Evolutionary conservation across 2,113 vertebrate genomes (phyloP), one percentile per base, ranked within the genome.

Genomic region (Papio anubis): DNA sequence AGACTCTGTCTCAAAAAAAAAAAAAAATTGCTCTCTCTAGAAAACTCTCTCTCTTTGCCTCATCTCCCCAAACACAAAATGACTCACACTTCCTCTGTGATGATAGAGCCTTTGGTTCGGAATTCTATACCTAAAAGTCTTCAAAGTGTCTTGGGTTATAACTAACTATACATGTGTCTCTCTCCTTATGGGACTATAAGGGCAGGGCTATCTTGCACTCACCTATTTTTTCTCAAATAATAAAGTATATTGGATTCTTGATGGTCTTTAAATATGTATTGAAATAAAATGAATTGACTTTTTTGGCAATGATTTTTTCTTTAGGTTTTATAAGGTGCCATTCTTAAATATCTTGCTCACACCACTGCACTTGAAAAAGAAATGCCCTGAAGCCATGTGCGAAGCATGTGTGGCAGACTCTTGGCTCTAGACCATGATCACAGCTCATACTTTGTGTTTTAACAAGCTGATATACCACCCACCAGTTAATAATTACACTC

Each of bases 401-500:
- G 81, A 93, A 83, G 52, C 52, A 3, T 30, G 61, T 17, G 85
- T 66, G 92, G 76, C 75, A 85, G 87, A 43, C 57, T 95, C 84
- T 85, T 96, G 90, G 95, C 88, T 81, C 30, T 9, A 64, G 70
- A 72, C 66, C 90, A 40, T 23, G 17, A 50, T 79, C 78, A 66
- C 38, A 94, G 88, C 90, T 90, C 78, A 95, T 81, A 88, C 70
- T 61, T 50, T 16, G 43, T 78, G 85, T 88, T 97, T 98, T 90
- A 96, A 96, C 94, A 96, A 96, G 94, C 64, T 90, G 90, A 94
- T 93, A 88, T 94, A n/a, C 94, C 90, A 96, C 96, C 96, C 95
- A 98, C 94, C 68, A 57, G 40, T 88, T 93, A 92, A 96, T 94
- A 85, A 96, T 95, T 90, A 83, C 38, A 76, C 72, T 95, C 50